These are phyloP conservation scores for Melanaphis sacchari DNA, from an alignment of 1,140 invertebrate species.

Conservation along the genomic window DNA sequence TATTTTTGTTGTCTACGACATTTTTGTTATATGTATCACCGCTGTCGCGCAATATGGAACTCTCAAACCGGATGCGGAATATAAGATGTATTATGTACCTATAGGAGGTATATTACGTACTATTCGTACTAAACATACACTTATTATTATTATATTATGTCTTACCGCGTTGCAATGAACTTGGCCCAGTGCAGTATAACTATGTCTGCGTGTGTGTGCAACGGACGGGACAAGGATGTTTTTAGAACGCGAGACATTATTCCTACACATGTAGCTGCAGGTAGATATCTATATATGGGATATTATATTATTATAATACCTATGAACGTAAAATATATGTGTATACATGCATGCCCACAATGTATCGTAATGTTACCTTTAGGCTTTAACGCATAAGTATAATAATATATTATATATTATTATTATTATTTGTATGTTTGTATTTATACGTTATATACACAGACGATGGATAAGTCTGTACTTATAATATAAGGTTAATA, in stretches of 20 bases:
- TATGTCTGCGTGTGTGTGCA: neutral
- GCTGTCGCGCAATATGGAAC: neutral
- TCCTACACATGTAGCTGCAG: neutral
- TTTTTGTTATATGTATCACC: neutral
- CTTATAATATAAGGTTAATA: neutral
- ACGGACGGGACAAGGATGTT: conserved; percentile 6
- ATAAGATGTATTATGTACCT: neutral
- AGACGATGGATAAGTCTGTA: neutral
- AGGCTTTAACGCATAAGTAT: neutral
- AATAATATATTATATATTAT: neutral
- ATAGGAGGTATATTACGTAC: neutral
- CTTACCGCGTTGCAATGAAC: neutral
- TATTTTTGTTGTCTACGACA: neutral
- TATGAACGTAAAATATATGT: neutral
- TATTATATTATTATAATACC: neutral
- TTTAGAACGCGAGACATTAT: neutral
- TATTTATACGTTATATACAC: neutral
- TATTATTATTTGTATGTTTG: neutral
- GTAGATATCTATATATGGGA: neutral
- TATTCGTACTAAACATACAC: neutral
- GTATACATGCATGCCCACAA: neutral
- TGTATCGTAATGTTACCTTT: neutral
- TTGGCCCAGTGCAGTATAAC: conserved; percentile 9
- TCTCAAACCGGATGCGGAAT: neutral
- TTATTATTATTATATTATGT: neutral